These are phyloP conservation scores for Oreochromis aureus DNA, from an alignment of 2,113 vertebrate species.

Conservation along the genomic window DNA sequence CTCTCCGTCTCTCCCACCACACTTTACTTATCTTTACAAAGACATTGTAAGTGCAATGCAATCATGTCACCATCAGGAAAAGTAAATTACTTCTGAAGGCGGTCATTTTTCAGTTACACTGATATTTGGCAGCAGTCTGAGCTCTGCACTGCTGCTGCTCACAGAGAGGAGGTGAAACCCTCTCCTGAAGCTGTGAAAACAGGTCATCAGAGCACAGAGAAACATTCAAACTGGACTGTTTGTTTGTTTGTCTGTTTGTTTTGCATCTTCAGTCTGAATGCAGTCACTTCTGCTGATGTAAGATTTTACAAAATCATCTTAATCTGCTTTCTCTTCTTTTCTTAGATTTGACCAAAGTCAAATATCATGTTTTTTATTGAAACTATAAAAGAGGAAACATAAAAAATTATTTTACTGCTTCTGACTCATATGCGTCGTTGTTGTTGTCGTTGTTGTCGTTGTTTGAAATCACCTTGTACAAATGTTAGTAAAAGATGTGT, in stretches of 20 bases:
- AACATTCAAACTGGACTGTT: not conserved
- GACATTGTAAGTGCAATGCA: slow-evolving; percentile 30
- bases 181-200: not conserved
- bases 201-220: not conserved
- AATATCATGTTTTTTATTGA: not conserved
- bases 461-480: not conserved
- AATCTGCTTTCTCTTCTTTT: not conserved
- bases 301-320: not conserved
- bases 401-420: not conserved
- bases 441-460: not conserved
- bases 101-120: slow-evolving; percentile 47
- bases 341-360: not conserved
- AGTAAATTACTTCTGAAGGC: slow-evolving; percentile 38
- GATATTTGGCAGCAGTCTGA: slow-evolving; percentile 6
- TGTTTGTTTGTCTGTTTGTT: not conserved
- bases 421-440: not conserved
- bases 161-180: not conserved
- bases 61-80: slow-evolving; percentile 28
- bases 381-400: not conserved
- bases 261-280: not conserved
- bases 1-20: not conserved
- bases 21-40: slow-evolving; percentile 44
- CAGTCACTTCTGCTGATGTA: not conserved
- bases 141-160: not conserved
- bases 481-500: not conserved